These are phyloP conservation scores for Chrysogorgia sp. DNA, from an alignment of 92 coral and sea anemone genomes.

Conservation along the genomic window DNA sequence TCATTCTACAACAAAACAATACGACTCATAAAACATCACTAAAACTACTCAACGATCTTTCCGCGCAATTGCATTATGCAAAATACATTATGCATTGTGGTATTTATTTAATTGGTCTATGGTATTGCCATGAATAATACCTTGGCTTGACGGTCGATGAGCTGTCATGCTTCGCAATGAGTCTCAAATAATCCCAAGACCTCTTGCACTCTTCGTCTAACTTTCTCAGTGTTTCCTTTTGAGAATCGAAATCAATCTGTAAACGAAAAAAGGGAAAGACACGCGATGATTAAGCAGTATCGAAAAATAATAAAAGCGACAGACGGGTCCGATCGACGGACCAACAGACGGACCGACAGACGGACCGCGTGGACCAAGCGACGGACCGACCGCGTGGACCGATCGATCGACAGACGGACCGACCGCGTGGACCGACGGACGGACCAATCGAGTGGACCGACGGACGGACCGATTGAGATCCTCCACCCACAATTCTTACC, in stretches of 20 bases:
- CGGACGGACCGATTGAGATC: neutral
- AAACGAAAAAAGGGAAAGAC: neutral
- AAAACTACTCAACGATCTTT: too few species aligned
- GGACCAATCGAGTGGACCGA: too few species aligned
- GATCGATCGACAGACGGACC: too few species aligned
- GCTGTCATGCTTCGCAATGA: slow-evolving; percentile 97
- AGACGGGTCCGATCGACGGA: too few species aligned
- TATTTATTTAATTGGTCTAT: neutral
- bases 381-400: neutral
- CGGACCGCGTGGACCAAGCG: too few species aligned
- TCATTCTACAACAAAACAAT: slow-evolving; percentile 68
- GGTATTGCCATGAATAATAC: slow-evolving; percentile 50
- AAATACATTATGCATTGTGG: neutral
- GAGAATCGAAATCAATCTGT: slow-evolving; percentile 94
- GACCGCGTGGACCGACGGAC: too few species aligned
- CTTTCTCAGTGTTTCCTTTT: slow-evolving; percentile 81
- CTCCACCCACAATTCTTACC: slow-evolving; percentile 52
- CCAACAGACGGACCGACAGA: neutral
- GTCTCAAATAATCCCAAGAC: slow-evolving; percentile 95
- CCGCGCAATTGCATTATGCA: too few species aligned
- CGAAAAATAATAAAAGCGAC: neutral
- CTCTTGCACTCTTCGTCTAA: slow-evolving; percentile 93
- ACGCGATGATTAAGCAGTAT: neutral
- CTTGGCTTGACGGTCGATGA: slow-evolving; percentile 91
- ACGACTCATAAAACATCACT: neutral